Percentiles rank a stretch among this genome's conserved stretches.
Evolutionary conservation across 2,113 vertebrate species (phyloP).

Genomic region (Podarcis raffonei): DNA sequence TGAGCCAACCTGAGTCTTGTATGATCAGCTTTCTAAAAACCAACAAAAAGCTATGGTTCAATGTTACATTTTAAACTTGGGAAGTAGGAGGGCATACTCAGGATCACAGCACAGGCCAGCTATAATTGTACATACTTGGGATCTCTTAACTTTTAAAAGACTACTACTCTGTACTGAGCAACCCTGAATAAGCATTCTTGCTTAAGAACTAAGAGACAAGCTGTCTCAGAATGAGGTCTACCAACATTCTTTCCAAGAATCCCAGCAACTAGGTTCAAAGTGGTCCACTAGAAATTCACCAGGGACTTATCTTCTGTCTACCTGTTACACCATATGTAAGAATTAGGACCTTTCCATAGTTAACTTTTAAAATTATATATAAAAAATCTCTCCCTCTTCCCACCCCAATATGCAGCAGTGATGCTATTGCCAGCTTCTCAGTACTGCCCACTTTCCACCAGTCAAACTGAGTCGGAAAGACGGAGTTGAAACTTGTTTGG

Average conservation of each 20-base stretch:
- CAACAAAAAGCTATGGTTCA: not conserved
- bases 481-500: no score
- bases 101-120: not conserved
- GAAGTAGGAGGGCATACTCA: not conserved
- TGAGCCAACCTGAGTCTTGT: not conserved
- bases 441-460: no score
- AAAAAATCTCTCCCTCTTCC: no score
- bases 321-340: no score
- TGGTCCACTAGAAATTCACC: no score
- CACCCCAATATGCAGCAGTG: no score
- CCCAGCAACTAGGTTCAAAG: not conserved
- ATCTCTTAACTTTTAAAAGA: not conserved
- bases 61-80: not conserved
- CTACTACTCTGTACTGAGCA: not conserved
- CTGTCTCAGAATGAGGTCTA: not conserved
- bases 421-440: no score
- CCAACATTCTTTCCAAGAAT: not conserved
- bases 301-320: no score
- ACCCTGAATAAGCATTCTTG: not conserved
- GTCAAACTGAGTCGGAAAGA: no score
- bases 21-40: not conserved
- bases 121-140: not conserved
- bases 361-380: no score
- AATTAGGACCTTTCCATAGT: no score
- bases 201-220: no score